phyloP scores from a whole-genome alignment of 2,113 vertebrate genomes.

The Paratilapia polleni region DNA sequence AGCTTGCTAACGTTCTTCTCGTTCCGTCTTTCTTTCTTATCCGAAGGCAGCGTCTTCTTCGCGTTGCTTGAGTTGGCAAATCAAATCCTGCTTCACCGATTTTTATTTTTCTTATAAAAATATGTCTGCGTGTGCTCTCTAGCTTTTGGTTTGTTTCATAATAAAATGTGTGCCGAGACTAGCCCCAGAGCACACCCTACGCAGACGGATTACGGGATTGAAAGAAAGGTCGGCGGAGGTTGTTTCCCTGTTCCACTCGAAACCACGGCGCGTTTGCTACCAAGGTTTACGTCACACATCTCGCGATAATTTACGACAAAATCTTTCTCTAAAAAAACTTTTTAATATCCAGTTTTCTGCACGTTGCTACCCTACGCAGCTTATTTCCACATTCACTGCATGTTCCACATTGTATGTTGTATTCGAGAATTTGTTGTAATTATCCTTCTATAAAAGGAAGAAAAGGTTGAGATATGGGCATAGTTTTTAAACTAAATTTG shows the following conservation, averaged over 20 bases:
- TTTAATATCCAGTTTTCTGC: not conserved
- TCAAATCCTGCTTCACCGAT: conserved; percentile 86
- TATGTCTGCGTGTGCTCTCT: conserved; percentile 79
- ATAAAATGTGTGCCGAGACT: conserved; percentile 88
- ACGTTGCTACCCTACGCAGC: not conserved
- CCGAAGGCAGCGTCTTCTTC: conserved; percentile 60
- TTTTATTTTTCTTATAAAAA: conserved; percentile 78
- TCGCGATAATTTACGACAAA: too few relatives aligned
- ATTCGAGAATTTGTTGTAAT: not conserved
- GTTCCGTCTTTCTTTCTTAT: conserved; percentile 54
- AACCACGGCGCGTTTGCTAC: conserved; percentile 36
- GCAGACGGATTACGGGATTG: conserved; percentile 78
- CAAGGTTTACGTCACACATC: conserved; percentile 32
- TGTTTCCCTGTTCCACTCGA: conserved; percentile 60
- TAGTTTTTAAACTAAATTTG: too few relatives aligned
- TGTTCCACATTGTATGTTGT: not conserved
- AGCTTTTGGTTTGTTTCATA: conserved; percentile 86
- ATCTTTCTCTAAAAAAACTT: too few relatives aligned
- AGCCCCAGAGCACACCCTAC: conserved; percentile 86
- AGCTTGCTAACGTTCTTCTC: conserved; percentile 55
- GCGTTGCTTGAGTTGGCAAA: conserved; percentile 71
- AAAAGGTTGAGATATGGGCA: too few relatives aligned
- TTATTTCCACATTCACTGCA: not conserved
- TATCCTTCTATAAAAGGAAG: not conserved
- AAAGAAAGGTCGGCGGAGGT: conserved; percentile 73